Evolutionary conservation across 2,797 vertebrate species (phyloP), one percentile per base, ranked within the genome.

Genomic region (Psittacula derbiana): DNA sequence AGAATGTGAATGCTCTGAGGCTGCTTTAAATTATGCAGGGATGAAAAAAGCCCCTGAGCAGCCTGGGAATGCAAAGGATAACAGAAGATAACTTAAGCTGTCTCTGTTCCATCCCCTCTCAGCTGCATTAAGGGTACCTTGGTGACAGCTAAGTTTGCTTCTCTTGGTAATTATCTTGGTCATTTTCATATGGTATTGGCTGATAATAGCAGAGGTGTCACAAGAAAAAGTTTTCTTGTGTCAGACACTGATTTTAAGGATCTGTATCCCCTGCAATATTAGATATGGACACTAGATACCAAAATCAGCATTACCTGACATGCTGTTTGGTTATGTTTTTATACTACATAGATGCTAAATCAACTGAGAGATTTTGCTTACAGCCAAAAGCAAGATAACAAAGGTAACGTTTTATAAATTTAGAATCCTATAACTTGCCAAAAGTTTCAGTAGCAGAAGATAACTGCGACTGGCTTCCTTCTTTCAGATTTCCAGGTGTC

Each of bases 361-460:
- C 47, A 36, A 13, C 19, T 4, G 40, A 75, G 75, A 92, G 49
- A 86, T 83, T 90, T 95, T 91, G 69, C 87, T 86, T 92, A 78
- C 73, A 84, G 71, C 80, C 75, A 86, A 94, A 93, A 61, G 47
- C 30, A 80, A 79, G 60, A 75, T 88, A 92, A 53, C 49, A 95
- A 94, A 96, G 72, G 58, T 49, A 84, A 82, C 28, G 12, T 60
- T 88, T 94, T 86, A 81, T 74, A 95, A 96, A 96, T 41, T 86
- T 71, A 62, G 73, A 84, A 79, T 4, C 43, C 19, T 67, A 36
- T 82, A 66, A 69, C 62, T 41, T 84, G 87, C 72, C 46, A 86
- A 83, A 94, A 82, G 50, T 60, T 82, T 80, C 50, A 31, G 40
- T 53, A 49, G 31, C 36, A 72, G 52, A 88, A 86, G 84, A 67